Base-by-base conservation (phyloP, 1,140 invertebrate species). In the Physella acuta region DNA sequence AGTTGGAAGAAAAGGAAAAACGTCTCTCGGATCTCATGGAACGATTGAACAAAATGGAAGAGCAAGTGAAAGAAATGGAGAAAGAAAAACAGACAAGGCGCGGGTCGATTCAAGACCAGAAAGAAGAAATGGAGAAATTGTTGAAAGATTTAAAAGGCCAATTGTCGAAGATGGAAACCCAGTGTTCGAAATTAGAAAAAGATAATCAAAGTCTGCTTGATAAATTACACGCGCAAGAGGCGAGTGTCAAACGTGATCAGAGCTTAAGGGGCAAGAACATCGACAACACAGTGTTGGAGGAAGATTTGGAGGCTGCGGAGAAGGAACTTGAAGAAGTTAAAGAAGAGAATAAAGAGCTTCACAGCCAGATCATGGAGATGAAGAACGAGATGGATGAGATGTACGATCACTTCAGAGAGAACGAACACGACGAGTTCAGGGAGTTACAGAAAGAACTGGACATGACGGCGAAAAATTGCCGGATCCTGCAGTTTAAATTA, bases 371-470 rank as follows among this genome's bases (percentile, higher is more conserved):
- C 26, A 86, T 92, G 60, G 93, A 97, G 77, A 87, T 99, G 78
- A 93, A 96, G 79, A 92, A 95, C 68, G 96, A 99, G 87, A 95
- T 99, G 85, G 95, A 98, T 80, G 95, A 99, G 86, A 92, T 99
- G 90, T 95, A 98, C 82, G 94, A 98, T 83, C 95, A 94, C 82
- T 98, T 97, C 85, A 90, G 91, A 89, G 82, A 99, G 82, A 95
- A 99, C 77, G 95, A 99, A 87, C 94, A 94, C 20, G 94, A 98
- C 76, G 96, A 98, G 84, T 98, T 98, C 83, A 91, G 94, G n/a
- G 93, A 92, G 59, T 39, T 85, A 16, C 83, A 86, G 72, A 77
- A 81, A 59, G 83, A 85, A 66, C 71, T 86, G 37, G 84, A 85
- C 73, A 74, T 80, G 36, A 80, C 83, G 0, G 94, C 94, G 33